These are phyloP conservation scores for Urosaurus nigricauda DNA, from an alignment of 2,797 vertebrate species.

Conservation along the genomic window DNA sequence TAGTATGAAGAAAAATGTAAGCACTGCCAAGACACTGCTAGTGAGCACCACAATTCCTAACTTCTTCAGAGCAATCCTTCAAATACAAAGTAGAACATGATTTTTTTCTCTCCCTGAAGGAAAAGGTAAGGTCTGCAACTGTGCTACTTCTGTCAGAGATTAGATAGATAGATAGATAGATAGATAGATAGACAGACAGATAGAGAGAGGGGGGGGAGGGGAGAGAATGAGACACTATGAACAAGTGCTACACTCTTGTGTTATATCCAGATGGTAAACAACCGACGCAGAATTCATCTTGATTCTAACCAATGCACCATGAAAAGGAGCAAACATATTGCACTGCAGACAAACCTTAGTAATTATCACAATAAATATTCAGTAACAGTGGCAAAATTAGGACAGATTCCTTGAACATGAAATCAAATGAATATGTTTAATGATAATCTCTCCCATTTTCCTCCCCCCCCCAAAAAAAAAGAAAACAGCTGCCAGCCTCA, in stretches of 20 bases:
- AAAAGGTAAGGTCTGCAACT: background rate
- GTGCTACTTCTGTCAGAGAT: background rate
- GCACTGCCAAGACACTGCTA: background rate
- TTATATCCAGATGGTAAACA: background rate
- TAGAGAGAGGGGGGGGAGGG: too few relatives aligned
- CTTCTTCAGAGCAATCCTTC: background rate
- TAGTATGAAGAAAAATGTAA: background rate
- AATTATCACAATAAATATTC: background rate
- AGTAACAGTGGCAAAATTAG: constrained; percentile 5
- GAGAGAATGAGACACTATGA: background rate
- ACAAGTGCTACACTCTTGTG: background rate
- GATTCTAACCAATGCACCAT: background rate
- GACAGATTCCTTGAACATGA: background rate
- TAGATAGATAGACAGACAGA: too few relatives aligned
- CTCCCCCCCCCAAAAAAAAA: background rate
- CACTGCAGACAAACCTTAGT: background rate
- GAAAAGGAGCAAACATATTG: background rate
- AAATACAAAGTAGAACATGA: background rate
- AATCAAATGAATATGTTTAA: constrained; percentile 3
- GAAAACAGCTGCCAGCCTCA: constrained; percentile 12
- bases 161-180: too few relatives aligned
- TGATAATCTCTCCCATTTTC: background rate
- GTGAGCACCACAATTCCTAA: background rate
- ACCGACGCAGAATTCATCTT: background rate
- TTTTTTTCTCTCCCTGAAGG: background rate